These are phyloP conservation scores for Scatophagus argus DNA, from an alignment of 2,113 vertebrate species.

Conservation along the genomic window DNA sequence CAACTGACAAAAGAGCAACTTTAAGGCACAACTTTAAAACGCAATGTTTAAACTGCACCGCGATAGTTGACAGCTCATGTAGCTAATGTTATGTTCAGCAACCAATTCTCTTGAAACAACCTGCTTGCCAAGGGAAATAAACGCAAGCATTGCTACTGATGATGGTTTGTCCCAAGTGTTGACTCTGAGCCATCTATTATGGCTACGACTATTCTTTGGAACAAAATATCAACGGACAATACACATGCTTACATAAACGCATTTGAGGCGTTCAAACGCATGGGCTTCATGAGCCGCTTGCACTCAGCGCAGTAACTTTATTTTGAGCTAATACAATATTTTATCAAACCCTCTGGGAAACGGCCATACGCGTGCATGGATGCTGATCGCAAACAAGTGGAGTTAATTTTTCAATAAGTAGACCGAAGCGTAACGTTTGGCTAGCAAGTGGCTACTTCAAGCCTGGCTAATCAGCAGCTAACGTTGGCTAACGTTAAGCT, in stretches of 20 bases:
- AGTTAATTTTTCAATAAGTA: background rate
- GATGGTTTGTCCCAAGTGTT: background rate
- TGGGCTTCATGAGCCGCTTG: slow-evolving; percentile 33
- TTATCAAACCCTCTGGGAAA: fast-evolving
- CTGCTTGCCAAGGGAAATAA: background rate
- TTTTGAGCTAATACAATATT: no score
- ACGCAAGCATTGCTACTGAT: background rate
- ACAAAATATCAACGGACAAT: slow-evolving; percentile 61
- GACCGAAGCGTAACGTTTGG: slow-evolving; percentile 24
- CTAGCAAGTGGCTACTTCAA: slow-evolving; percentile 70
- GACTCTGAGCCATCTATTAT: slow-evolving; percentile 12
- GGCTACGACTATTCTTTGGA: slow-evolving; percentile 33
- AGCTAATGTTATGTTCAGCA: slow-evolving; percentile 1
- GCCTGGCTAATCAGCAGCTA: slow-evolving; percentile 76
- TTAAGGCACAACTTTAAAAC: slow-evolving; percentile 35
- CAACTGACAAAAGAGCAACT: background rate
- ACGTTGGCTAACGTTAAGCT: slow-evolving; percentile 60
- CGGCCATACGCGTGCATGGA: background rate
- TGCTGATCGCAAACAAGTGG: background rate
- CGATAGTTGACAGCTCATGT: slow-evolving; percentile 9
- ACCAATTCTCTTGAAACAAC: background rate
- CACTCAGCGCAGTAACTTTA: slow-evolving; percentile 52
- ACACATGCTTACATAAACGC: slow-evolving; percentile 78
- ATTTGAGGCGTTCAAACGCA: slow-evolving; percentile 57
- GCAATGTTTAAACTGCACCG: background rate